phyloP scores from a whole-genome alignment of 2,888 invertebrate genomes.

The Amiota communis region DNA sequence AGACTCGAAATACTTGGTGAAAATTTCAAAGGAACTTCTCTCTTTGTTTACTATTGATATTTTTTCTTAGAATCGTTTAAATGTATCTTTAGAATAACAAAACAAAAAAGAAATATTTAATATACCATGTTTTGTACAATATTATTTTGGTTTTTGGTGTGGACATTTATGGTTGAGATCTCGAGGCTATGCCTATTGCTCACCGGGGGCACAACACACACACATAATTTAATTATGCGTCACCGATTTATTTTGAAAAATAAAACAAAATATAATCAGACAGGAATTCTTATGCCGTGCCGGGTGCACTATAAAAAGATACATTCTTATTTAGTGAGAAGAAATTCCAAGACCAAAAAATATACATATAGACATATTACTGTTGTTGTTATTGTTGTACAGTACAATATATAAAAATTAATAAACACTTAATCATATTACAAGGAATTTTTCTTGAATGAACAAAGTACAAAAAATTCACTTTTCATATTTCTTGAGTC shows the following conservation, averaged over 20 bases:
- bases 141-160: neutral
- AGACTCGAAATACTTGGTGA: too few species aligned
- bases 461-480: conserved; percentile 18
- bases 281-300: conserved; percentile 43
- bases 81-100: neutral
- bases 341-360: conserved; percentile 33
- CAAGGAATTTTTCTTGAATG: conserved; percentile 15
- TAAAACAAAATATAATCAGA: conserved; percentile 23
- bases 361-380: too few species aligned
- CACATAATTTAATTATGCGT: conserved; percentile 67
- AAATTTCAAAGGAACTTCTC: too few species aligned
- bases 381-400: too few species aligned
- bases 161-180: neutral
- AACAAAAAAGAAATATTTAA: neutral
- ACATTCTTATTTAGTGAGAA: conserved; percentile 2
- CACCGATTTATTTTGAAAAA: conserved; percentile 64
- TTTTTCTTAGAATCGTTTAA: neutral
- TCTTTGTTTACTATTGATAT: too few species aligned
- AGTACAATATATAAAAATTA: neutral
- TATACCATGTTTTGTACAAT: neutral
- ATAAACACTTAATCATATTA: conserved; percentile 43
- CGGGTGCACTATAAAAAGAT: conserved; percentile 47
- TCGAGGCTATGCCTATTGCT: too few species aligned
- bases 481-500: neutral
- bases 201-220: conserved; percentile 39